Percentiles rank a stretch among this genome's conserved stretches.
phyloP scores from a whole-genome alignment of 2,113 vertebrate species.

The Tylochromis polylepis region DNA sequence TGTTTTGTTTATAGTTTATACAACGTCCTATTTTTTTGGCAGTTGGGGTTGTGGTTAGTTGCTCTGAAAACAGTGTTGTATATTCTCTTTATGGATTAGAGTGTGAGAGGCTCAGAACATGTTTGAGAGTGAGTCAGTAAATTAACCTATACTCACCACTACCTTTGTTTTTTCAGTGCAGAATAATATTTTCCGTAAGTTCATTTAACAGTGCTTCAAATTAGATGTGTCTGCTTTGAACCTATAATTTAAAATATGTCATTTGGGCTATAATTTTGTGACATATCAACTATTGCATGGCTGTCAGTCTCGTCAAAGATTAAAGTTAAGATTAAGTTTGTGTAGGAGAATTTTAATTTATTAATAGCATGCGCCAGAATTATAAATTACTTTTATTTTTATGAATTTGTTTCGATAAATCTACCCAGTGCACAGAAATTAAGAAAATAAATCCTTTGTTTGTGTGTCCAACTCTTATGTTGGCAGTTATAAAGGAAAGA shows the following conservation, averaged over 20 bases:
- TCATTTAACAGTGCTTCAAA: background rate
- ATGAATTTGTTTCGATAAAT: background rate
- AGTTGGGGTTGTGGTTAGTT: background rate
- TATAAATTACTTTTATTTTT: background rate
- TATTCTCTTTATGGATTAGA: background rate
- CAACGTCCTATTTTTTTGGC: background rate
- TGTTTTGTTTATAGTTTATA: background rate
- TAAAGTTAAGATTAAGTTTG: background rate
- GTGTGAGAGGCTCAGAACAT: background rate
- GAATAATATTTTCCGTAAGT: background rate
- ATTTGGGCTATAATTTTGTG: background rate
- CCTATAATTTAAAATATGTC: background rate
- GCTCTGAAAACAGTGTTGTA: background rate
- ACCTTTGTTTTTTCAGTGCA: background rate
- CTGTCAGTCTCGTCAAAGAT: background rate
- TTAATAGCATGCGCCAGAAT: background rate
- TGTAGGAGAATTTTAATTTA: background rate
- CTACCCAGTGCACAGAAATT: background rate
- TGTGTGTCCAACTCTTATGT: background rate
- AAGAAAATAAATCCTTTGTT: background rate
- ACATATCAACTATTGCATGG: background rate
- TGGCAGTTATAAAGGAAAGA: background rate
- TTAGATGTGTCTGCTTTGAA: background rate
- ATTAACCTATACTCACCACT: background rate
- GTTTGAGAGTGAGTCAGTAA: background rate